A percentile compares a stretch with the other conserved stretches of the same genome.
Conservation (phyloP, 2,888 invertebrate genomes). For the Elmis aenea region DNA sequence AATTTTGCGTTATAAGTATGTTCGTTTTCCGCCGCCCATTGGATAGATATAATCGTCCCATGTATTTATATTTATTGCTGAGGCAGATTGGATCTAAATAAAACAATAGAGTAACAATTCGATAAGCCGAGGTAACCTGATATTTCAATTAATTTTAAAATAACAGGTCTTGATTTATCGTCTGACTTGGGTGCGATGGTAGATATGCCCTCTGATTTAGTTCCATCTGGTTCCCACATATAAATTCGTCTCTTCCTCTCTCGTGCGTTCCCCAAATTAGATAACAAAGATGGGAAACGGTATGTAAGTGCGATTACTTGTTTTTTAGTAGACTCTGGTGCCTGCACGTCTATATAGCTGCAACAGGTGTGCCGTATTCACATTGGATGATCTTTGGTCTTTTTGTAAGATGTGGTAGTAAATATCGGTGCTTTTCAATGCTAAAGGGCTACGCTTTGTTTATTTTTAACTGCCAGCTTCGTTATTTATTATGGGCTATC, state of each 20-base stretch:
- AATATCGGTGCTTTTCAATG: slow-evolving; percentile 24
- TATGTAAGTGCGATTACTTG: slow-evolving; percentile 14
- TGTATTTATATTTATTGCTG: no score
- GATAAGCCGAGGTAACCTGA: slow-evolving; percentile 40
- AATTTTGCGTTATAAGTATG: no score
- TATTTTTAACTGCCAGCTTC: slow-evolving; percentile 18
- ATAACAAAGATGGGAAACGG: slow-evolving; percentile 10
- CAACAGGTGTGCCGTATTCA: slow-evolving; percentile 18
- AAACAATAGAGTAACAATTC: slow-evolving; percentile 35
- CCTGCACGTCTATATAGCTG: slow-evolving; percentile 28
- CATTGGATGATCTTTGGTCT: slow-evolving; percentile 7
- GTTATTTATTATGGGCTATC: slow-evolving; percentile 13
- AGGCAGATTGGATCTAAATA: slow-evolving; percentile 28
- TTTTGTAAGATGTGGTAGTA: slow-evolving; percentile 23
- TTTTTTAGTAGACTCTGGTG: slow-evolving; percentile 29
- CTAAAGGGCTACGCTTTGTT: slow-evolving; percentile 21
- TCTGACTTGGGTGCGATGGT: slow-evolving; percentile 43
- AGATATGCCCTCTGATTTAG: slow-evolving; percentile 42
- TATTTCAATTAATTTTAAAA: slow-evolving; percentile 45
- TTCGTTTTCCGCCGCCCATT: no score
- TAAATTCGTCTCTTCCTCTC: slow-evolving; percentile 11
- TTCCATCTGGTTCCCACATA: slow-evolving; percentile 12
- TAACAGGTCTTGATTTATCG: slow-evolving; percentile 43
- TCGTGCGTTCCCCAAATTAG: slow-evolving; percentile 3
- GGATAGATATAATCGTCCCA: no score